phyloP scores from a whole-genome alignment of 2,113 vertebrate genomes.

The Uria lomvia region DNA sequence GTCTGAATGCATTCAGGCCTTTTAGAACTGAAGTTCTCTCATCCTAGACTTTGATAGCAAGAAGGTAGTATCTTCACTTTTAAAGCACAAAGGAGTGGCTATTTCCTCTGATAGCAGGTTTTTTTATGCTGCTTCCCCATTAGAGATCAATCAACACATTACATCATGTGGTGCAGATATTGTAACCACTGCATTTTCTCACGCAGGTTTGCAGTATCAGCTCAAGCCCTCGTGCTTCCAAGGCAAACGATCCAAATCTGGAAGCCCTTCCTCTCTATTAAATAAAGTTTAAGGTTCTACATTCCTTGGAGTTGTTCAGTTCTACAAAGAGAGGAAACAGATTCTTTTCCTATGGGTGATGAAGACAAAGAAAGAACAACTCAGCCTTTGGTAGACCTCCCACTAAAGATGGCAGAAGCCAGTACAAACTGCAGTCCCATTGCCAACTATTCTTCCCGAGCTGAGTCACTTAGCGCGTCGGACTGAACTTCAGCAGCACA shows the following conservation, averaged over 20 bases:
- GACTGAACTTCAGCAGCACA: slow-evolving; percentile 6
- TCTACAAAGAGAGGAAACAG: slow-evolving; percentile 24
- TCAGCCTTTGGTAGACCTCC: slow-evolving; percentile 5
- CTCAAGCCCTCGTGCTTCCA: neutral
- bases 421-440: neutral
- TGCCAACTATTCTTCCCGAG: slow-evolving; percentile 28
- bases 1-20: neutral
- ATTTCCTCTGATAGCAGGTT: neutral
- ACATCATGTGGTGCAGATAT: neutral
- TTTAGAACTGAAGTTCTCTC: neutral
- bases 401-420: slow-evolving; percentile 12
- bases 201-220: neutral
- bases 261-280: neutral
- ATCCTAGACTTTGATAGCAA: neutral
- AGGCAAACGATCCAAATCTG: neutral
- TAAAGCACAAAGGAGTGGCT: neutral
- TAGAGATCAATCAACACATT: neutral
- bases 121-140: neutral
- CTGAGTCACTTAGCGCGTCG: neutral
- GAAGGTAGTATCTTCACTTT: neutral
- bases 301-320: slow-evolving; percentile 10
- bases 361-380: slow-evolving; percentile 37
- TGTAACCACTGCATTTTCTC: neutral
- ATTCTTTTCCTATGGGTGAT: slow-evolving; percentile 13
- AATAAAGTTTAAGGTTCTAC: slow-evolving; percentile 9